phyloP scores from a whole-genome alignment of 2,113 vertebrate genomes.

The Ailuropoda melanoleuca region DNA sequence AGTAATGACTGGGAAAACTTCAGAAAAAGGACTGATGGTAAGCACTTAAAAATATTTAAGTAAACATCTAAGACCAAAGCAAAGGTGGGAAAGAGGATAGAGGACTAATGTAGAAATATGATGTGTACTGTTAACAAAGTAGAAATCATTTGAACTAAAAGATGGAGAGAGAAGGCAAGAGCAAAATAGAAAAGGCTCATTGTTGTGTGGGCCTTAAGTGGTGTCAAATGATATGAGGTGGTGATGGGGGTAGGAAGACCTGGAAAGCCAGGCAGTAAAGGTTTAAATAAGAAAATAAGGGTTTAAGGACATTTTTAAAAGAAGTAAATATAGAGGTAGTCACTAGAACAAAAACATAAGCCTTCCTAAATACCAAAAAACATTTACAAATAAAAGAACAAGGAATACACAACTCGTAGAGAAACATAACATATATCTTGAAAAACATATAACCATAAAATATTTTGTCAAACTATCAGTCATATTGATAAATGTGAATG shows the following conservation, averaged over 20 bases:
- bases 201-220: neutral
- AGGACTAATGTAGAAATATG: neutral
- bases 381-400: neutral
- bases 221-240: neutral
- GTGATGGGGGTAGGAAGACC: neutral
- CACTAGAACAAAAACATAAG: neutral
- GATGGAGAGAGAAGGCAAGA: neutral
- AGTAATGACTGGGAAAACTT: neutral
- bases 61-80: neutral
- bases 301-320: neutral
- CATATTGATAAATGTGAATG: neutral
- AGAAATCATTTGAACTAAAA: neutral
- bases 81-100: neutral
- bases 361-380: neutral
- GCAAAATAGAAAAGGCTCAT: neutral
- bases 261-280: neutral
- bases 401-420: neutral
- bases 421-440: neutral
- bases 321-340: neutral
- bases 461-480: neutral
- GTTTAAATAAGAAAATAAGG: neutral
- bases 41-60: neutral
- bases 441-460: neutral
- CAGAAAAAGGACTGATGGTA: neutral
- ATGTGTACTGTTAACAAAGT: neutral